Percentiles rank a stretch among this genome's conserved stretches.
These are phyloP conservation scores for Charaxes varanes DNA, from an alignment of 1,140 invertebrate species.

Conservation along the genomic window DNA sequence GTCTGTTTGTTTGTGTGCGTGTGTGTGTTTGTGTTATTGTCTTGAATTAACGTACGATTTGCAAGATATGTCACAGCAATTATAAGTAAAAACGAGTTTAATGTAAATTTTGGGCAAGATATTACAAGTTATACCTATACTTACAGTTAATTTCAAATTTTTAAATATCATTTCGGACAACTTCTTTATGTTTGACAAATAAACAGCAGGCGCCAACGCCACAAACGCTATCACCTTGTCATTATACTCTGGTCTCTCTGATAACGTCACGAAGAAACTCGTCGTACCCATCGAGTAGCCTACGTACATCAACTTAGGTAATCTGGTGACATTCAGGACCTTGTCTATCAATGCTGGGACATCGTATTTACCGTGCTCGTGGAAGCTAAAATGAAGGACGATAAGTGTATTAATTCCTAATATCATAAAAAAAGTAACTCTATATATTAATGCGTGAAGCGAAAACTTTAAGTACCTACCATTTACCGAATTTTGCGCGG, in stretches of 20 bases:
- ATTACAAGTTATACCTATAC: constrained; percentile 10
- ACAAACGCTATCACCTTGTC: constrained; percentile 70
- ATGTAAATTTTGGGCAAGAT: no score
- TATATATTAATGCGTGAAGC: no score
- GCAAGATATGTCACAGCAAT: no score
- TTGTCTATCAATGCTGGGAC: constrained; percentile 81
- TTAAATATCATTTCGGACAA: constrained; percentile 29
- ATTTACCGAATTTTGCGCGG: no score
- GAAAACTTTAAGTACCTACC: no score
- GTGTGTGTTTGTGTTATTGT: no score
- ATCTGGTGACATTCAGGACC: constrained; percentile 73
- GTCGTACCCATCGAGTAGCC: constrained; percentile 79
- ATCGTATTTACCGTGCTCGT: constrained; percentile 75
- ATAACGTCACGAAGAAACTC: constrained; percentile 77
- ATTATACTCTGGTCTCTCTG: constrained; percentile 74
- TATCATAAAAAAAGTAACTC: constrained; percentile 1
- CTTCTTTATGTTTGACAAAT: constrained; percentile 39
- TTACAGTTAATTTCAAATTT: constrained; percentile 34
- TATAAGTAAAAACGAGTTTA: no score
- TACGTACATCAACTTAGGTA: constrained; percentile 74
- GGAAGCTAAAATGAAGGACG: constrained; percentile 35
- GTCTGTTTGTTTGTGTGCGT: no score
- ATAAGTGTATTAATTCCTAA: no score
- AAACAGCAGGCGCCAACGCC: constrained; percentile 55
- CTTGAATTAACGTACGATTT: no score